These are phyloP conservation scores for Tetramorium alpestre DNA, from an alignment of 1,140 invertebrate genomes.

Conservation along the genomic window DNA sequence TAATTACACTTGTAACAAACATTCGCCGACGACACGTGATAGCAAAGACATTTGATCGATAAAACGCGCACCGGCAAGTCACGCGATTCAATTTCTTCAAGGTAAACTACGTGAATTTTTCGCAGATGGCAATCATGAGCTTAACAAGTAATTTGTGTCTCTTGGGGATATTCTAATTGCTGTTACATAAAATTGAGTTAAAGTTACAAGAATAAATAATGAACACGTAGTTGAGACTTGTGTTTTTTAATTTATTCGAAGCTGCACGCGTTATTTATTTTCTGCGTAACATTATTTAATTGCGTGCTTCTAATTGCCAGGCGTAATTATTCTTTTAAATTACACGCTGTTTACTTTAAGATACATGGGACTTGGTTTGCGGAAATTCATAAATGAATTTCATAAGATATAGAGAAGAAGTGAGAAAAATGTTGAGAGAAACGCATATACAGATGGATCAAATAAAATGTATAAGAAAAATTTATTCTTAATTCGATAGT, in stretches of 20 bases:
- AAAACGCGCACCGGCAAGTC: constrained; percentile 8
- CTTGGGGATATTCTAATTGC: neutral
- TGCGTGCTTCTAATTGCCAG: neutral
- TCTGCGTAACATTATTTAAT: constrained; percentile 3
- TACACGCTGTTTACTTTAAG: neutral
- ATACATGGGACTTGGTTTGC: neutral
- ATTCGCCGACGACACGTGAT: neutral
- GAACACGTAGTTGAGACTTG: neutral
- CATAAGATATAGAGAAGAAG: neutral
- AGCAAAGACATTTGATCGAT: constrained; percentile 10
- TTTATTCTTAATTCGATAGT: neutral
- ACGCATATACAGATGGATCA: neutral
- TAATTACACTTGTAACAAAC: neutral
- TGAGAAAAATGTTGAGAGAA: neutral
- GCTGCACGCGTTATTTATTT: neutral
- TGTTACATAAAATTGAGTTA: constrained; percentile 14
- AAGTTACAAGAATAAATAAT: neutral
- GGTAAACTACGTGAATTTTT: constrained; percentile 44
- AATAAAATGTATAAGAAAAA: neutral
- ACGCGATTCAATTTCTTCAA: constrained; percentile 66
- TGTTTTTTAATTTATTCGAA: neutral
- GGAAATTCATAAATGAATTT: constrained; percentile 11
- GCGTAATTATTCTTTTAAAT: constrained; percentile 2
- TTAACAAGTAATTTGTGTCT: neutral
- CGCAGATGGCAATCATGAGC: neutral